Base-by-base conservation (phyloP, 2,888 invertebrate genomes). In the Pseudeuparius sepicola region DNA sequence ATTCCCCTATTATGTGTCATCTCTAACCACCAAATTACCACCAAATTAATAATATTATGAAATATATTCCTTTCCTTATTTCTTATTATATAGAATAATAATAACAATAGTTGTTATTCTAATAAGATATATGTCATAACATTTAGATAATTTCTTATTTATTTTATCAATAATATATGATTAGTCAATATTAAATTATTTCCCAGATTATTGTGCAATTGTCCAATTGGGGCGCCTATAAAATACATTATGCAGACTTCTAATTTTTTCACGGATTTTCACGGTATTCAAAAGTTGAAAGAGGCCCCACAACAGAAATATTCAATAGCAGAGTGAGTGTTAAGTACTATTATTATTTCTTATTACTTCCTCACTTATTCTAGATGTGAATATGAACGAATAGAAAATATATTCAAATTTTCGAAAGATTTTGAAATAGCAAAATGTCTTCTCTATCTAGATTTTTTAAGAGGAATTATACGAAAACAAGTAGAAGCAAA, bases 201-300 rank as follows among this genome's bases (percentile, higher is more conserved):
- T n/a, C n/a, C n/a, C n/a, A n/a, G n/a, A n/a, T n/a, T n/a, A n/a
- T n/a, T n/a, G n/a, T n/a, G n/a, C n/a, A n/a, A n/a, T n/a, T n/a
- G n/a, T n/a, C n/a, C n/a, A n/a, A n/a, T n/a, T n/a, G n/a, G n/a
- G n/a, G n/a, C n/a, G n/a, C n/a, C n/a, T n/a, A n/a, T n/a, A n/a
- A n/a, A n/a, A n/a, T n/a, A n/a, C n/a, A n/a, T n/a, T n/a, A n/a
- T n/a, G n/a, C n/a, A n/a, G n/a, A n/a, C n/a, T n/a, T 20, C 41
- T 6, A 47, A 43, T 24, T 53, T 52, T 42, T 52, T 53, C 32
- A 44, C 42, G 17, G 53, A 54, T 43, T 53, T 51, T 36, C 50
- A 54, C 42, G 52, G 51, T 14, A 37, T 50, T 9, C 54, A 54
- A 39, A 43, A 45, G 15, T 27, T 50, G 17, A 40, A 34, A 20